phyloP scores from a whole-genome alignment of 2,797 vertebrate species.

The Pipistrellus nathusii region DNA sequence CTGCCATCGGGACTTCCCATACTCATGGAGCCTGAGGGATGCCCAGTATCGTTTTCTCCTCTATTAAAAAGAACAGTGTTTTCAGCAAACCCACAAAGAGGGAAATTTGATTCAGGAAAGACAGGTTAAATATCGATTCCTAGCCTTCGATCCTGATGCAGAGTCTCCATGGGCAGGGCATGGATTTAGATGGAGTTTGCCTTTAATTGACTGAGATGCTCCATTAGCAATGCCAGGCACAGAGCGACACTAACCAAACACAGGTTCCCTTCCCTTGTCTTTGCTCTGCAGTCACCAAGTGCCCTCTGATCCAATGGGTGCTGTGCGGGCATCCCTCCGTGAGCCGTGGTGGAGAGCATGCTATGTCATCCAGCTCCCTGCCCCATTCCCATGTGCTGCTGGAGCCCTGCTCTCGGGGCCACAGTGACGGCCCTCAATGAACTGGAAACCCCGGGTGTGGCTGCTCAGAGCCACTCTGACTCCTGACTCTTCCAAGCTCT shows the following conservation, averaged over 20 bases:
- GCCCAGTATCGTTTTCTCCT: neutral
- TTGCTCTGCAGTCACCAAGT: neutral
- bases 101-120: slow-evolving; percentile 27
- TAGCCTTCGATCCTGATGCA: neutral
- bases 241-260: neutral
- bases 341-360: neutral
- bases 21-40: rapidly evolving
- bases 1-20: neutral
- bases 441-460: neutral
- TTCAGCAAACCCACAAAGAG: neutral
- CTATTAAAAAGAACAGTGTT: neutral
- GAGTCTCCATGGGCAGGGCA: neutral
- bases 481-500: neutral
- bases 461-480: neutral
- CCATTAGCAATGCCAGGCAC: neutral
- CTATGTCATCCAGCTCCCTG: neutral
- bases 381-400: neutral
- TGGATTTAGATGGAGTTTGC: neutral
- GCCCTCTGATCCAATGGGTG: neutral
- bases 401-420: rapidly evolving
- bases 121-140: neutral
- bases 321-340: neutral
- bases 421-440: neutral
- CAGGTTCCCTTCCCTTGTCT: neutral
- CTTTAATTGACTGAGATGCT: neutral